phyloP scores from a whole-genome alignment of 1,140 invertebrate genomes.

The Euborellia annulipes region DNA sequence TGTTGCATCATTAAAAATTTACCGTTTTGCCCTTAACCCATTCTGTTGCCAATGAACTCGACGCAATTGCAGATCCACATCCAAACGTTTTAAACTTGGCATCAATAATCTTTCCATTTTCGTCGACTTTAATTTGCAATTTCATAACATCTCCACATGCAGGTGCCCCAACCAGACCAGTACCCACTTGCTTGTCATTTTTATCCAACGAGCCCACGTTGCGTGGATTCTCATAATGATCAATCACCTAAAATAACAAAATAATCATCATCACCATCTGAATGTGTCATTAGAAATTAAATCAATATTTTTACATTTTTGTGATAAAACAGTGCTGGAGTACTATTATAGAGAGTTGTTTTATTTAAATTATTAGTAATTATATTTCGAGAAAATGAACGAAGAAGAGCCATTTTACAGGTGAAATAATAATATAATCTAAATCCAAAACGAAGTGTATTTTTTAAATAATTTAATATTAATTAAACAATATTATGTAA shows the following conservation, averaged over 20 bases:
- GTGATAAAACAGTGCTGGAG: slow-evolving; percentile 28
- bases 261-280: background rate
- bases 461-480: no score
- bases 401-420: slow-evolving; percentile 29
- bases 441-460: no score
- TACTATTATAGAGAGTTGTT: slow-evolving; percentile 23
- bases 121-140: slow-evolving; percentile 90
- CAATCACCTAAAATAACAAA: slow-evolving; percentile 60
- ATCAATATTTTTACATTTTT: slow-evolving; percentile 27
- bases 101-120: slow-evolving; percentile 94
- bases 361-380: slow-evolving; percentile 19
- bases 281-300: slow-evolving; percentile 1
- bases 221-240: slow-evolving; percentile 98
- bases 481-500: no score
- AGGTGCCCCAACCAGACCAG: slow-evolving; percentile 94
- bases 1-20: slow-evolving; percentile 18
- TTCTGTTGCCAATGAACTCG: slow-evolving; percentile 97
- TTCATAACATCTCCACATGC: slow-evolving; percentile 99
- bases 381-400: slow-evolving; percentile 21
- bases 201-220: slow-evolving; percentile 98
- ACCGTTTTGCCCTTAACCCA: slow-evolving; percentile 99
- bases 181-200: slow-evolving; percentile 85
- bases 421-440: no score
- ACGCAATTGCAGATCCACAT: slow-evolving; percentile 97
- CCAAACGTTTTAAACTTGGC: slow-evolving; percentile 99